A percentile compares a stretch with the other conserved stretches of the same genome.
These are phyloP conservation scores for Orientallactaga sibirica DNA, from an alignment of 2,797 vertebrate genomes.

Conservation along the genomic window DNA sequence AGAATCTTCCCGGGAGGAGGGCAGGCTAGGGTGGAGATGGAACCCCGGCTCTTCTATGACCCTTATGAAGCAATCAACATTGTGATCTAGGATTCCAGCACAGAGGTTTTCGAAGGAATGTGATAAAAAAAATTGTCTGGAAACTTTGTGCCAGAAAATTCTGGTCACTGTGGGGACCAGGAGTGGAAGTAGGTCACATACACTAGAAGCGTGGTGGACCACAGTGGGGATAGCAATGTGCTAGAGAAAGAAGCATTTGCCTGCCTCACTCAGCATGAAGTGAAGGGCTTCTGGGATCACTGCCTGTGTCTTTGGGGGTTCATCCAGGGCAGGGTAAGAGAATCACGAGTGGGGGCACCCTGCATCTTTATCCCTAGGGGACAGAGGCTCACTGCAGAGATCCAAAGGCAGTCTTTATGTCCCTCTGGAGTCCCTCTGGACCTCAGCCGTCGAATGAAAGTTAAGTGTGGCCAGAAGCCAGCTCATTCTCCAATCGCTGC, in stretches of 20 bases:
- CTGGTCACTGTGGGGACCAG: not conserved
- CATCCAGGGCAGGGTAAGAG: not conserved
- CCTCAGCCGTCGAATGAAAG: not conserved
- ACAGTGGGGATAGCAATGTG: not conserved
- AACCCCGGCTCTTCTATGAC: not conserved
- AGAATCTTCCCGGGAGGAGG: not conserved
- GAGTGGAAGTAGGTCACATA: not conserved
- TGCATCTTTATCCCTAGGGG: no score
- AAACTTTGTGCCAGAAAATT: not conserved
- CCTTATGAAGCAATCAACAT: not conserved
- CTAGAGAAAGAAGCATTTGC: not conserved
- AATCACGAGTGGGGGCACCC: no score
- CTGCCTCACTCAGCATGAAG: not conserved
- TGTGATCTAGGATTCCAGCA: not conserved
- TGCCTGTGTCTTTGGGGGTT: not conserved
- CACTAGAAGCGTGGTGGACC: not conserved
- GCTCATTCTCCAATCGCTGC: not conserved
- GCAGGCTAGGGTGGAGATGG: no score
- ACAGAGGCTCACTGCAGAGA: no score
- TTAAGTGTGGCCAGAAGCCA: not conserved
- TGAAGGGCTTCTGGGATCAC: not conserved
- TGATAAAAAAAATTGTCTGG: not conserved
- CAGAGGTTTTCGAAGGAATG: not conserved
- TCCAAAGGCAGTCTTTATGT: no score
- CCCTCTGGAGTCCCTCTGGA: not conserved